These are phyloP conservation scores for Acanthurus leucopareius DNA, from an alignment of 2,797 vertebrate species.

Conservation along the genomic window DNA sequence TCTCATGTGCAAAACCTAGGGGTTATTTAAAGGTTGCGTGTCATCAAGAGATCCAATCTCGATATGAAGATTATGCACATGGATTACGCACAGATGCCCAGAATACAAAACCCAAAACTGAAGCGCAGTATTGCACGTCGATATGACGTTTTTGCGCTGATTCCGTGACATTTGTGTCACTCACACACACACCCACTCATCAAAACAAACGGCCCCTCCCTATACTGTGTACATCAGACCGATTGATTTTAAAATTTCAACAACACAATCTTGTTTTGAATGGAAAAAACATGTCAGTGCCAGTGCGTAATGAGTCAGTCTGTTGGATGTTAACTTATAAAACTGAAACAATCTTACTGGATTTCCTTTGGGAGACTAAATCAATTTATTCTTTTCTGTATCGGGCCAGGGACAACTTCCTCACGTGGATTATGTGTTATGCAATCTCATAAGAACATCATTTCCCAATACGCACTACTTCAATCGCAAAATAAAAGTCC, in stretches of 20 bases:
- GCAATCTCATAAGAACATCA: constrained; percentile 11
- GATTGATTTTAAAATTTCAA: constrained; percentile 2
- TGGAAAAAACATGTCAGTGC: too few relatives aligned
- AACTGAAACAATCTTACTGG: neutral
- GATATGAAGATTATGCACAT: constrained; percentile 1
- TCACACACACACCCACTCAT: constrained; percentile 1
- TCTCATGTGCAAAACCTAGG: neutral
- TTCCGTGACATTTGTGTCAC: constrained; percentile 19
- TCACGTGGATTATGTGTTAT: constrained; percentile 14
- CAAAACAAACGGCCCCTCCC: constrained; percentile 35
- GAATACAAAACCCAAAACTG: constrained; percentile 14
- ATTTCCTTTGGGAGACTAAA: neutral
- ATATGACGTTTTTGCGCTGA: constrained; percentile 41
- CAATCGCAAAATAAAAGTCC: too few relatives aligned
- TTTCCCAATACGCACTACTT: constrained; percentile 3
- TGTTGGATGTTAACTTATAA: neutral
- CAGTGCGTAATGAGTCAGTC: neutral
- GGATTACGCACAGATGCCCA: constrained; percentile 17
- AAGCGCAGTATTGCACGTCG: neutral
- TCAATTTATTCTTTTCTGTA: neutral
- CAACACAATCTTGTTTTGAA: too few relatives aligned
- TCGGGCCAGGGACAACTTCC: neutral
- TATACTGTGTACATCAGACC: neutral
- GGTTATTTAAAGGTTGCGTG: neutral
- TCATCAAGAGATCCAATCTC: neutral